Evolutionary conservation across 2,797 vertebrate species (phyloP), one percentile per base, ranked within the genome.

Genomic region (Pteronotus mesoamericanus): DNA sequence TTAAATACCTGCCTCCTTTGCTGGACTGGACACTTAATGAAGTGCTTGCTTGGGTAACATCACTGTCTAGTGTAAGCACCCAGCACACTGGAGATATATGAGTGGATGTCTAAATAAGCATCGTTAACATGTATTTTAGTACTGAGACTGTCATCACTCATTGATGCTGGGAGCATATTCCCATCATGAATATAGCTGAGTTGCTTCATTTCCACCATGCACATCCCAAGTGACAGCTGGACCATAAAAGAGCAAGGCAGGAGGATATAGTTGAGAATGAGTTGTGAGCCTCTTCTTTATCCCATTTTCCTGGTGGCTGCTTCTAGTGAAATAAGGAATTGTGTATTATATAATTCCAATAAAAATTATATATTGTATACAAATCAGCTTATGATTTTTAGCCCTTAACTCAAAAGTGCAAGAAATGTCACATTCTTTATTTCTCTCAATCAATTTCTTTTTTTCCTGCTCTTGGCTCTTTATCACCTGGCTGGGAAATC

Each of bases 341-440:
- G 0, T 9, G 6, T 19, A 57, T 15, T 69, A 14, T 48, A 12
- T n/a, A 72, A 24, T 64, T 44, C 26, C 6, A 37, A 79, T 71
- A 39, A 75, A n/a, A 59, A 86, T 64, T 55, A 11, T n/a, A 15
- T 34, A 34, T 19, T 9, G 61, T 71, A 59, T 37, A 69, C 79
- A 72, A 53, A 2, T 37, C 53, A 48, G 22, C 55, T 46, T 42
- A 55, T 14, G 48, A 85, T 53, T 79, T 95, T 94, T n/a, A 74
- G 14, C 85, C 0, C 26, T 0, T 68, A 93, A 89, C 79, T 72
- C 69, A n/a, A 72, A 71, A 75, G 24, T 80, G 14, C 34, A 88
- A 87, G 83, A 87, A 92, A 89, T 32, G n/a, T 89, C 83, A 95
- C 37, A 51, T 93, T 86, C 22, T 75, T 96, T 89, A 89, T 95